Base-by-base conservation (phyloP, 1,140 invertebrate species). In the Zaprionus tsacasi region DNA sequence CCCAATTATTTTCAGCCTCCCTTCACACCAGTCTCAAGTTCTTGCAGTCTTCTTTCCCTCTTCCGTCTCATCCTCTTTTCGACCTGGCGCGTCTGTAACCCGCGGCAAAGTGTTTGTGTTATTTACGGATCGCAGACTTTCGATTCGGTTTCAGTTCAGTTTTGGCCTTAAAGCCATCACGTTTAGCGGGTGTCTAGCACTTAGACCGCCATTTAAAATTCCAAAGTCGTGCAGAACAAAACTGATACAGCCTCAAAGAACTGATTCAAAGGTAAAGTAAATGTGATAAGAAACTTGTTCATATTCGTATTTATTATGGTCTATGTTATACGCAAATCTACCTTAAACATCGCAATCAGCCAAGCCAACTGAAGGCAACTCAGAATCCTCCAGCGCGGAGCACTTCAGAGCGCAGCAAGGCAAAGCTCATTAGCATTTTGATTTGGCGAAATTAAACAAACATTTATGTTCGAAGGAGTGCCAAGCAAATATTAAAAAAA, bases 221-320 rank as follows among this genome's bases (percentile, higher is more conserved):
- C 83, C 45, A 65, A 57, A 69, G 21, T 63, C 82, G 82, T 76
- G 12, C 54, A 58, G 4, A 17, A 35, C 50, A 57, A 57, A 65
- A 61, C 50, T 60, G 58, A 61, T 65, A 72, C 52, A 78, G 11
- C 55, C 57, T 15, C 33, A 36, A 36, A 27, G 38, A 40, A 83
- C n/a, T 15, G 40, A 45, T 80, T 88, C 82, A 87, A 87, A 88
- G 82, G 82, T 88, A 87, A 87, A 87, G 21, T 1, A 21, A 87
- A 82, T 87, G 79, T 76, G 52, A 87, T 77, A 76, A 70, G 21
- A 60, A 43, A 40, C 10, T 36, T 55, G 43, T 54, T 38, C 33
- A 78, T 83, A 88, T 88, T 82, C 74, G 67, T 88, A 74, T 63
- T 71, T 63, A 58, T 65, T 48, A 40, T 30, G 27, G 27, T 30